phyloP scores from a whole-genome alignment of 2,888 invertebrate species.

The Dendrolimus pini region DNA sequence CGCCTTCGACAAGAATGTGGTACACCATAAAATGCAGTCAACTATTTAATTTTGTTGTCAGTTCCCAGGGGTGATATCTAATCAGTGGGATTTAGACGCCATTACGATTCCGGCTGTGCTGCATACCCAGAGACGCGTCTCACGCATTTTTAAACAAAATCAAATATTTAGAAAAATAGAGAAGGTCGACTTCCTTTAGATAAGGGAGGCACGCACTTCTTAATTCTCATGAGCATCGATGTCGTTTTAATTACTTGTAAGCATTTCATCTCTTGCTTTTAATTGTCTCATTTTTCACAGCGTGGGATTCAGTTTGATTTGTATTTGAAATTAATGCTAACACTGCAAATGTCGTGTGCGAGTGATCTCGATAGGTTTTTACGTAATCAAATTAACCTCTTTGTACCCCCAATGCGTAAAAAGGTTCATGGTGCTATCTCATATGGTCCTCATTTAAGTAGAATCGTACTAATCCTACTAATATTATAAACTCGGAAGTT shows the following conservation, averaged over 20 bases:
- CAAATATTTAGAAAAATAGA: slow-evolving; percentile 67
- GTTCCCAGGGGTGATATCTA: slow-evolving; percentile 70
- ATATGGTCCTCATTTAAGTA: too few species aligned
- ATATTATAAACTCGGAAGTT: too few species aligned
- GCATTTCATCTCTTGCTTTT: background rate
- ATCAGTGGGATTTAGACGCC: slow-evolving; percentile 60
- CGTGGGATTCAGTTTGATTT: too few species aligned
- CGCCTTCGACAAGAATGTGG: slow-evolving; percentile 18
- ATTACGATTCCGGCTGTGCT: slow-evolving; percentile 53
- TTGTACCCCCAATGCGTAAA: too few species aligned
- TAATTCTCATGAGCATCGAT: slow-evolving; percentile 33
- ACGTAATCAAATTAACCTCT: too few species aligned
- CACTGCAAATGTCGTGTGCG: too few species aligned
- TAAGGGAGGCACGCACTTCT: slow-evolving; percentile 29
- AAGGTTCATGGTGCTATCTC: too few species aligned
- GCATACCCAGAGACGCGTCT: slow-evolving; percentile 26
- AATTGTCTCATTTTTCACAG: too few species aligned
- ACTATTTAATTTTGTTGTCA: slow-evolving; percentile 52
- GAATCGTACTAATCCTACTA: too few species aligned
- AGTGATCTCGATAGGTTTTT: too few species aligned
- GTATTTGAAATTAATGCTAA: too few species aligned
- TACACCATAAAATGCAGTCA: slow-evolving; percentile 38
- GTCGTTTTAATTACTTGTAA: background rate
- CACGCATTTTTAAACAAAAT: slow-evolving; percentile 51
- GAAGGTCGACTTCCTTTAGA: slow-evolving; percentile 51